Percentiles rank a stretch among this genome's conserved stretches.
These are phyloP conservation scores for Epinephelus coioides DNA, from an alignment of 2,797 vertebrate genomes.

Conservation along the genomic window DNA sequence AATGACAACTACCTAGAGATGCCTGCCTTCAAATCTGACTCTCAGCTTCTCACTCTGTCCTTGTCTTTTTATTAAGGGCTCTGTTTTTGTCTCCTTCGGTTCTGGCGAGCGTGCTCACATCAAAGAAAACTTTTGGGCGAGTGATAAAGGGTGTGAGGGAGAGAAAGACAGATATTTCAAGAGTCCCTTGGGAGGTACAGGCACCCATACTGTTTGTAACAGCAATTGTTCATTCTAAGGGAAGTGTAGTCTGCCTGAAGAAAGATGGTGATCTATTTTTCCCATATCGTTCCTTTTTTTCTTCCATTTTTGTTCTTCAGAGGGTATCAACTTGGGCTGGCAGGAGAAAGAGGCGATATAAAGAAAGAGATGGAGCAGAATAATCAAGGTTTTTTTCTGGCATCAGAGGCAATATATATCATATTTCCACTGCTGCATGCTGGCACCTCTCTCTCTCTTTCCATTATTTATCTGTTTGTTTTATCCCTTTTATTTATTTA, in stretches of 20 bases:
- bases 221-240: slow-evolving; percentile 31
- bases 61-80: slow-evolving; percentile 51
- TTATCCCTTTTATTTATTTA: slow-evolving; percentile 63
- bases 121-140: slow-evolving; percentile 40
- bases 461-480: slow-evolving; percentile 73
- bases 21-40: slow-evolving; percentile 32
- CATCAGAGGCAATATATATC: slow-evolving; percentile 60
- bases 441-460: slow-evolving; percentile 40
- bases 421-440: slow-evolving; percentile 47
- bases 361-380: slow-evolving; percentile 55
- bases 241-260: slow-evolving; percentile 43
- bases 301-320: slow-evolving; percentile 39
- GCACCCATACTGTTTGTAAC: slow-evolving; percentile 38
- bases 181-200: slow-evolving; percentile 26
- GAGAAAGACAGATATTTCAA: slow-evolving; percentile 20
- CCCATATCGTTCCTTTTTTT: slow-evolving; percentile 16
- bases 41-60: slow-evolving; percentile 28
- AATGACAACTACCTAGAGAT: slow-evolving; percentile 36
- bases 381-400: slow-evolving; percentile 59
- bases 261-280: slow-evolving; percentile 58
- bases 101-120: slow-evolving; percentile 34
- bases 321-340: slow-evolving; percentile 33
- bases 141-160: slow-evolving; percentile 2
- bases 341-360: slow-evolving; percentile 37
- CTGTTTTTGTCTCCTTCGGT: slow-evolving; percentile 31